phyloP scores from a whole-genome alignment of 1,140 invertebrate genomes.

The Nylanderia fulva region DNA sequence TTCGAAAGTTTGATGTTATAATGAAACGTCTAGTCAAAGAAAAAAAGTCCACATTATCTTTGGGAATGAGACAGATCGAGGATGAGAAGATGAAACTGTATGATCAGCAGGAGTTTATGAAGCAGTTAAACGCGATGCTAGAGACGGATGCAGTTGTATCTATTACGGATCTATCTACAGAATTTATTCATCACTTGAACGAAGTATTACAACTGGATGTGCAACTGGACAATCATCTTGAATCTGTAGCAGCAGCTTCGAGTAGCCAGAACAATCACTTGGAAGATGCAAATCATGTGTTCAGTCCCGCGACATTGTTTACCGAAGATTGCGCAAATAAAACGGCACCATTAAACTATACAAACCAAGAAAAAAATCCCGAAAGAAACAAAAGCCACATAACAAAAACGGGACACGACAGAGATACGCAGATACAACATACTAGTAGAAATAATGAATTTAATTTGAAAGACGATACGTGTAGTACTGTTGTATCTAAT shows the following conservation, averaged over 20 bases:
- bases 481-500: neutral
- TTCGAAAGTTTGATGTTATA: conserved; percentile 83
- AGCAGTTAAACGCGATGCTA: conserved; percentile 83
- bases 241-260: neutral
- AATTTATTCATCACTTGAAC: conserved; percentile 84
- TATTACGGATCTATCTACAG: conserved; percentile 81
- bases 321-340: neutral
- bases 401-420: neutral
- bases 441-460: neutral
- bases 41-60: conserved; percentile 75
- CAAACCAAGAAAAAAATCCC: neutral
- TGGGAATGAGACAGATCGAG: conserved; percentile 80
- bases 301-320: neutral
- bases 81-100: conserved; percentile 81
- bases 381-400: neutral
- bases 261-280: neutral
- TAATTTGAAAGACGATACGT: conserved; percentile 17
- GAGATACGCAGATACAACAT: neutral
- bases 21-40: conserved; percentile 85
- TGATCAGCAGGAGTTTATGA: conserved; percentile 83
- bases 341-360: neutral
- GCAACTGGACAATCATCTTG: conserved; percentile 33
- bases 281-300: neutral
- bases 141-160: conserved; percentile 82
- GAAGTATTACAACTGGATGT: conserved; percentile 83